These are phyloP conservation scores for Orthosia gracilis DNA, from an alignment of 2,888 invertebrate genomes.

Conservation along the genomic window DNA sequence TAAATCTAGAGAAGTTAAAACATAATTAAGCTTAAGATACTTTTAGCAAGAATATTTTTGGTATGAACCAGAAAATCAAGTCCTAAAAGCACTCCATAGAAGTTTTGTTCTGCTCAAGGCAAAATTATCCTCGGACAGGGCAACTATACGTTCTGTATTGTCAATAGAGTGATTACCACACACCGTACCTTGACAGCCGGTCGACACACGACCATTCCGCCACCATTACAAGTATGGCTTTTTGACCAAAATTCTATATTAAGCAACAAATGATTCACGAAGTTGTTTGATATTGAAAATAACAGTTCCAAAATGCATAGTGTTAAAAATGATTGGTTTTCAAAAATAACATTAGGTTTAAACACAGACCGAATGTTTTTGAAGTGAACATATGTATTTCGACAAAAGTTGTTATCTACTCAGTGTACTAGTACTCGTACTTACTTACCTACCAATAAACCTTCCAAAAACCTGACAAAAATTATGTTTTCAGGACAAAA, in stretches of 20 bases:
- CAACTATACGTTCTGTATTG: constrained; percentile 80
- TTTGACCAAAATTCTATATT: constrained; percentile 18
- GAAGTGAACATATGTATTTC: too few species aligned
- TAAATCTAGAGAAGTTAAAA: too few species aligned
- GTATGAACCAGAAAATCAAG: background rate
- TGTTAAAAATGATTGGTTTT: too few species aligned
- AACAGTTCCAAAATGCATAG: background rate
- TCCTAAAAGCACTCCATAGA: constrained; percentile 62
- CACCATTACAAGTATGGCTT: constrained; percentile 24
- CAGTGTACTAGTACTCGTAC: too few species aligned
- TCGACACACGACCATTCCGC: constrained; percentile 61
- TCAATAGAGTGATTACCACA: constrained; percentile 85
- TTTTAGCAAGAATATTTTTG: background rate
- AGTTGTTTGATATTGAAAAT: background rate
- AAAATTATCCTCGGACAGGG: constrained; percentile 77
- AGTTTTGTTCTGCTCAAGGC: constrained; percentile 63
- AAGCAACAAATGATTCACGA: background rate
- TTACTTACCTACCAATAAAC: background rate
- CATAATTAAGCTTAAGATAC: background rate
- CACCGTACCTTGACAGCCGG: constrained; percentile 75
- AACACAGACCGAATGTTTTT: too few species aligned
- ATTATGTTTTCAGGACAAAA: background rate
- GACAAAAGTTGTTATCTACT: too few species aligned
- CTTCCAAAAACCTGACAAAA: background rate
- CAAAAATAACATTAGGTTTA: too few species aligned